phyloP scores from a whole-genome alignment of 1,140 invertebrate genomes.

The Lasaia peninsularis region DNA sequence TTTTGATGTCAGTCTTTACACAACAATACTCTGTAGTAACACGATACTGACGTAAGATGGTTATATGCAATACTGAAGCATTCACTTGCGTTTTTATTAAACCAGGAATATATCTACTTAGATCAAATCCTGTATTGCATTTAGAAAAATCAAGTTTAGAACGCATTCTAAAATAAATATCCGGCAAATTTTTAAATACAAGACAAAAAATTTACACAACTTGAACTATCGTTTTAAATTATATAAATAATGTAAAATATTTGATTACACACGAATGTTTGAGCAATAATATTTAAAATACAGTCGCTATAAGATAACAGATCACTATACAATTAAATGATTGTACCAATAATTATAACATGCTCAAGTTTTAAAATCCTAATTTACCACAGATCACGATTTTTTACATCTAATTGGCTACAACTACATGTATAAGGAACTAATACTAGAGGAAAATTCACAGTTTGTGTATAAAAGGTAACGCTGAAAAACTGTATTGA shows the following conservation, averaged over 20 bases:
- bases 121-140: too few species aligned
- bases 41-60: neutral
- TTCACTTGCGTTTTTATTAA: neutral
- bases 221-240: neutral
- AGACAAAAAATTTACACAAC: too few species aligned
- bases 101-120: too few species aligned
- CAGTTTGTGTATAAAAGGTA: constrained; percentile 67
- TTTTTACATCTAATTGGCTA: constrained; percentile 42
- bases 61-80: neutral
- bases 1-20: neutral
- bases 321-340: constrained; percentile 4
- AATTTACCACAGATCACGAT: constrained; percentile 10
- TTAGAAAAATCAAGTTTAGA: too few species aligned
- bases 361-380: constrained; percentile 17
- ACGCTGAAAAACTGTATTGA: constrained; percentile 58
- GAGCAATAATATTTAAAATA: constrained; percentile 5
- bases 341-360: constrained; percentile 11
- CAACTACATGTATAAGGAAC: constrained; percentile 46
- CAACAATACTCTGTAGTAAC: constrained; percentile 3
- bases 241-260: neutral
- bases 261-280: neutral
- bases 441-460: constrained; percentile 64
- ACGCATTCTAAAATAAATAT: too few species aligned
- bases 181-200: too few species aligned
- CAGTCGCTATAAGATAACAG: constrained; percentile 9